Evolutionary conservation across 2,113 vertebrate genomes (phyloP).

Genomic region (Rhipidura dahli): DNA sequence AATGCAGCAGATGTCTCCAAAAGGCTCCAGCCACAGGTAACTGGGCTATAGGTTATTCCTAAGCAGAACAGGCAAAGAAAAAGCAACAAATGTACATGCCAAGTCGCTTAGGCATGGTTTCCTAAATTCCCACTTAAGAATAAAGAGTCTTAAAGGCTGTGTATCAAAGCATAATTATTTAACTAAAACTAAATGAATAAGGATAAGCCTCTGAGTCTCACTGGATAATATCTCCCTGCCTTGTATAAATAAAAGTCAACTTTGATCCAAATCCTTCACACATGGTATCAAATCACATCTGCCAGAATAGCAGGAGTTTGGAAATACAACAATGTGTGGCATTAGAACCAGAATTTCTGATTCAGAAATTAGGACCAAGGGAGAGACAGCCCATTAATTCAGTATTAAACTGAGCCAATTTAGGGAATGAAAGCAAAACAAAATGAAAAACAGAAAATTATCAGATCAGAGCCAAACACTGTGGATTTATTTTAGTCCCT

Average conservation of each 20-base stretch:
- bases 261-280: slow-evolving; percentile 46
- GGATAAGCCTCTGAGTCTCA: background rate
- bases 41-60: background rate
- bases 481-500: background rate
- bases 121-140: background rate
- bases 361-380: slow-evolving; percentile 35
- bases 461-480: slow-evolving; percentile 5
- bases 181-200: background rate
- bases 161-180: background rate
- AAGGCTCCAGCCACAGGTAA: background rate
- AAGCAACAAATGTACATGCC: background rate
- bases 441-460: background rate
- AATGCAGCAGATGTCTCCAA: background rate
- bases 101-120: background rate
- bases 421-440: slow-evolving; percentile 15
- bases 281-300: slow-evolving; percentile 6
- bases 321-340: background rate
- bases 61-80: background rate
- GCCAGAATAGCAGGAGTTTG: slow-evolving; percentile 6
- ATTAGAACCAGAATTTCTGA: slow-evolving; percentile 31
- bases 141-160: background rate
- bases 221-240: background rate
- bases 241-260: background rate
- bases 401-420: background rate
- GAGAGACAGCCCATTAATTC: slow-evolving; percentile 48